Percentiles rank a stretch among this genome's conserved stretches.
phyloP scores from a whole-genome alignment of 2,888 invertebrate species.

The Polydrusus pterygomalis region DNA sequence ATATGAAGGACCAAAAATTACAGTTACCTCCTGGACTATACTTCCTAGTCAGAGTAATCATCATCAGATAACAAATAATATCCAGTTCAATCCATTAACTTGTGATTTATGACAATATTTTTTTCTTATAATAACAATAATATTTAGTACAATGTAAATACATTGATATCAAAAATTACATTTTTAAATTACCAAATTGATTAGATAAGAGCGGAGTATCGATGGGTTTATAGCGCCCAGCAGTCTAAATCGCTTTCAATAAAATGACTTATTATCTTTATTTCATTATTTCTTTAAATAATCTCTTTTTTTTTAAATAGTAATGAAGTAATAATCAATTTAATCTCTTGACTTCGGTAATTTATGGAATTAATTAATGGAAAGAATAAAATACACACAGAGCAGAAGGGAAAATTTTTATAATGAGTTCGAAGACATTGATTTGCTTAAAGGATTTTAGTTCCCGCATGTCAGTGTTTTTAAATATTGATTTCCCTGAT shows the following conservation, averaged over 20 bases:
- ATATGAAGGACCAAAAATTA: too few relatives aligned
- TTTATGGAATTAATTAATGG: too few relatives aligned
- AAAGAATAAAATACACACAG: not conserved
- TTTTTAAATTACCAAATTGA: constrained; percentile 9
- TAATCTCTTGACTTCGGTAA: constrained; percentile 25
- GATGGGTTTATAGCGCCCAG: constrained; percentile 34
- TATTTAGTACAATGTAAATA: constrained; percentile 21
- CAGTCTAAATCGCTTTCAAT: constrained; percentile 31
- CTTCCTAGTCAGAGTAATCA: not conserved
- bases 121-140: constrained; percentile 23
- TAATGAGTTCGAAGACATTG: constrained; percentile 38
- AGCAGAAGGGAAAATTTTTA: constrained; percentile 35
- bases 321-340: constrained; percentile 22
- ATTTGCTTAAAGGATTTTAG: too few relatives aligned
- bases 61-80: not conserved
- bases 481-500: too few relatives aligned
- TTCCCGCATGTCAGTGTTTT: too few relatives aligned
- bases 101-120: constrained; percentile 15
- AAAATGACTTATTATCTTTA: constrained; percentile 22
- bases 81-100: not conserved
- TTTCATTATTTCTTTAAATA: constrained; percentile 35
- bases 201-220: constrained; percentile 9
- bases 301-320: constrained; percentile 17
- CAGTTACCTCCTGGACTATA: not conserved
- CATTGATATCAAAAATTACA: constrained; percentile 16